Conservation (phyloP, 2,797 vertebrate genomes). For the Malacoctenus gilli region DNA sequence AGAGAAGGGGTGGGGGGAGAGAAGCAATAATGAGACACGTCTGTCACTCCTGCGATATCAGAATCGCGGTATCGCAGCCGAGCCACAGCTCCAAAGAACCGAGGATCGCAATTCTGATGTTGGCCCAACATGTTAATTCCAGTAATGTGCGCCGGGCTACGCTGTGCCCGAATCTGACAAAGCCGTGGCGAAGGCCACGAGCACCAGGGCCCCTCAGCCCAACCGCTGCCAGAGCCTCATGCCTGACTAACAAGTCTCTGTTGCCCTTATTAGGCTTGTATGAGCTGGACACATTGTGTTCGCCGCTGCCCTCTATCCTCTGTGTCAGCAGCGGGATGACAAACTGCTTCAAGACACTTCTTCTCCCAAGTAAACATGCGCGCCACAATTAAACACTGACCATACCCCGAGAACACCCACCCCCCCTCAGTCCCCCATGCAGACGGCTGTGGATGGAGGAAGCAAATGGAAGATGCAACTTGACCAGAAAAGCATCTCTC, state of each 20-base stretch:
- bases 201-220: constrained; percentile 36
- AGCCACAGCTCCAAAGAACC: too few species aligned
- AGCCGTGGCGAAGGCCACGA: constrained; percentile 27
- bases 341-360: constrained; percentile 41
- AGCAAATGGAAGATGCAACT: constrained; percentile 9
- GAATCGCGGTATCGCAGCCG: too few species aligned
- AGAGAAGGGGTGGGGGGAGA: too few species aligned
- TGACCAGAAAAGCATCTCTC: not conserved
- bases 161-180: constrained; percentile 27
- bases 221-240: constrained; percentile 29
- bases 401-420: constrained; percentile 1
- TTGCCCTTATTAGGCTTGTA: constrained; percentile 65
- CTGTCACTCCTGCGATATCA: too few species aligned
- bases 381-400: constrained; percentile 18
- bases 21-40: too few species aligned
- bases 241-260: constrained; percentile 71
- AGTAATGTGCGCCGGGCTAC: constrained; percentile 19
- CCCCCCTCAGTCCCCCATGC: constrained; percentile 5
- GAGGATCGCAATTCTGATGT: too few species aligned
- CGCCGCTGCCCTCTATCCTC: constrained; percentile 22
- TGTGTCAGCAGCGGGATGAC: constrained; percentile 34
- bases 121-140: constrained; percentile 24
- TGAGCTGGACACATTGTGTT: constrained; percentile 43
- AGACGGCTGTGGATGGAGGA: constrained; percentile 9
- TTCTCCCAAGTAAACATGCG: constrained; percentile 5